These are phyloP conservation scores for Agapetus fuscipes DNA, from an alignment of 2,888 invertebrate genomes.

Conservation along the genomic window DNA sequence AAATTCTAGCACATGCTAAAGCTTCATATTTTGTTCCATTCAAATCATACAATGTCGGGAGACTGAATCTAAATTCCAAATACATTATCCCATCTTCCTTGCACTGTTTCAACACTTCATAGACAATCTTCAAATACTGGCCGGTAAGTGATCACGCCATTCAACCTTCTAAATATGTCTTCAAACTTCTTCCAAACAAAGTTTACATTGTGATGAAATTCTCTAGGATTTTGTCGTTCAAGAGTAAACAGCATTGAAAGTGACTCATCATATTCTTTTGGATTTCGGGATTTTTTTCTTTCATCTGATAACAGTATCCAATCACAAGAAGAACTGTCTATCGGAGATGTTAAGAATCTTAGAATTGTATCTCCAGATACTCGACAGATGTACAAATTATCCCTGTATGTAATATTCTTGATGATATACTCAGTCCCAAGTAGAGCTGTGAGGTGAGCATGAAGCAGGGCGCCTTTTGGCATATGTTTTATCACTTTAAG, in stretches of 20 bases:
- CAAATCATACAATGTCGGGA: slow-evolving; percentile 56
- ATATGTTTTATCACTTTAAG: slow-evolving; percentile 55
- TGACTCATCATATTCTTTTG: slow-evolving; percentile 39
- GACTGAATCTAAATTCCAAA: slow-evolving; percentile 54
- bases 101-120: slow-evolving; percentile 51
- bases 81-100: slow-evolving; percentile 61
- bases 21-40: slow-evolving; percentile 47
- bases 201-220: slow-evolving; percentile 40
- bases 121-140: slow-evolving; percentile 58
- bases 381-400: slow-evolving; percentile 41
- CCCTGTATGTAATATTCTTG: slow-evolving; percentile 49
- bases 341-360: no score
- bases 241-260: slow-evolving; percentile 48
- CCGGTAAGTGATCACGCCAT: slow-evolving; percentile 47
- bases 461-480: slow-evolving; percentile 68
- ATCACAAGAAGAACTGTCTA: no score
- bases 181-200: slow-evolving; percentile 51
- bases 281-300: slow-evolving; percentile 32
- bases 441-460: slow-evolving; percentile 58
- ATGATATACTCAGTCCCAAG: slow-evolving; percentile 52
- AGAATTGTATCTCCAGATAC: no score
- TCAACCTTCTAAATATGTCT: slow-evolving; percentile 44
- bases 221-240: slow-evolving; percentile 40
- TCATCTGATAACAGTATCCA: slow-evolving; percentile 44
- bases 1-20: slow-evolving; percentile 49